These are phyloP conservation scores for Holothuria scabra DNA, from an alignment of 53 echinoderm and acorn worm species.

Conservation along the genomic window DNA sequence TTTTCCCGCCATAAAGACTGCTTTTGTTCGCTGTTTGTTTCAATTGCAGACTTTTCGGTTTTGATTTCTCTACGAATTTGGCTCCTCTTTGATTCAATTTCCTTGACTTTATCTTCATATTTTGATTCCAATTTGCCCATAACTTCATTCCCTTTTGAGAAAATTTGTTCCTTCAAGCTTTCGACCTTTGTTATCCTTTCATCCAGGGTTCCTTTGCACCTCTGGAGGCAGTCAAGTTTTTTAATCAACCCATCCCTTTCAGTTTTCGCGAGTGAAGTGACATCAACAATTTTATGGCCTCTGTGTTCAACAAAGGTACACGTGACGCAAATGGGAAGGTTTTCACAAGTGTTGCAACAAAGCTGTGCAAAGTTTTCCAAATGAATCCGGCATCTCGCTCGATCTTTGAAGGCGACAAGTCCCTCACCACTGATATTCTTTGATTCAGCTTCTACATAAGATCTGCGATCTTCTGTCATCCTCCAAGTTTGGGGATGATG, in stretches of 20 bases:
- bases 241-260: background rate
- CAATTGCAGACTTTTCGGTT: too few relatives aligned
- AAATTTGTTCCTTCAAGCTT: background rate
- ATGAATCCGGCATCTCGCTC: background rate
- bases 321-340: background rate
- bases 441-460: background rate
- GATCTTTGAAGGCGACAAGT: background rate
- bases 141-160: background rate
- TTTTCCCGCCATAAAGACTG: background rate
- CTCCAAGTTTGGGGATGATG: background rate
- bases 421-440: background rate
- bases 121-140: too few relatives aligned
- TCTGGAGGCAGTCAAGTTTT: background rate
- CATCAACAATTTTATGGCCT: slow-evolving; percentile 4
- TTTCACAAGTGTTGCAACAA: slow-evolving; percentile 21
- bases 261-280: background rate
- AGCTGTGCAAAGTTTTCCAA: background rate
- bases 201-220: background rate
- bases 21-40: too few relatives aligned
- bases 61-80: too few relatives aligned
- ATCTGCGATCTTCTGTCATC: background rate
- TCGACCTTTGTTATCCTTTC: background rate
- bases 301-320: slow-evolving; percentile 12
- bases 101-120: too few relatives aligned
- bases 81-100: too few relatives aligned